A percentile compares a stretch with the other conserved stretches of the same genome.
phyloP scores from a whole-genome alignment of 1,140 invertebrate species.

The Lordiphosa stackelbergi region DNA sequence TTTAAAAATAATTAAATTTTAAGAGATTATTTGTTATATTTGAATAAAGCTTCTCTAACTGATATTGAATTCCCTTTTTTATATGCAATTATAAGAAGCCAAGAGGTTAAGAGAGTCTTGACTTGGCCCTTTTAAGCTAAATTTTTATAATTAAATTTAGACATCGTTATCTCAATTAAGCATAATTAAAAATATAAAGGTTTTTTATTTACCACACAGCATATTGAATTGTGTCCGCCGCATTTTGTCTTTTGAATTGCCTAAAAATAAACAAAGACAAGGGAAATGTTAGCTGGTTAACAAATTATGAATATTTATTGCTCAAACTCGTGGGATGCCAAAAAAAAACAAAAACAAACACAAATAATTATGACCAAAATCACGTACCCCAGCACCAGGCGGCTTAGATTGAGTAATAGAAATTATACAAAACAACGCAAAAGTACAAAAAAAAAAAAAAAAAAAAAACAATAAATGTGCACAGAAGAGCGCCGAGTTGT shows the following conservation, averaged over 20 bases:
- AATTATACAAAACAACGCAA: constrained; percentile 50
- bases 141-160: too few species aligned
- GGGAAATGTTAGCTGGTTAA: constrained; percentile 43
- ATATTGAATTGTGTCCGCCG: constrained; percentile 32
- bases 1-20: too few species aligned
- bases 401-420: constrained; percentile 56
- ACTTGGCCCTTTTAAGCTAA: too few species aligned
- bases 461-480: constrained; percentile 44
- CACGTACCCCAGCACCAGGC: constrained; percentile 31
- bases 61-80: too few species aligned
- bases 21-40: too few species aligned
- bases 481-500: constrained; percentile 40
- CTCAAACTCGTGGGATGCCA: constrained; percentile 55
- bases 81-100: too few species aligned
- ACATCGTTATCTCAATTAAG: too few species aligned
- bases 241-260: constrained; percentile 62
- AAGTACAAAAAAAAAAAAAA: constrained; percentile 38
- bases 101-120: too few species aligned
- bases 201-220: constrained; percentile 47
- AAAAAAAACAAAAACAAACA: constrained; percentile 26
- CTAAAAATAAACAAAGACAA: constrained; percentile 38
- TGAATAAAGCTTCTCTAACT: too few species aligned
- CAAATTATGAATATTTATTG: constrained; percentile 70
- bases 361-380: constrained; percentile 43
- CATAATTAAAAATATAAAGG: not conserved